Evolutionary conservation across 2,888 invertebrate genomes (phyloP), one percentile per base, ranked within the genome.

Genomic region (Quadroppia sp.): DNA sequence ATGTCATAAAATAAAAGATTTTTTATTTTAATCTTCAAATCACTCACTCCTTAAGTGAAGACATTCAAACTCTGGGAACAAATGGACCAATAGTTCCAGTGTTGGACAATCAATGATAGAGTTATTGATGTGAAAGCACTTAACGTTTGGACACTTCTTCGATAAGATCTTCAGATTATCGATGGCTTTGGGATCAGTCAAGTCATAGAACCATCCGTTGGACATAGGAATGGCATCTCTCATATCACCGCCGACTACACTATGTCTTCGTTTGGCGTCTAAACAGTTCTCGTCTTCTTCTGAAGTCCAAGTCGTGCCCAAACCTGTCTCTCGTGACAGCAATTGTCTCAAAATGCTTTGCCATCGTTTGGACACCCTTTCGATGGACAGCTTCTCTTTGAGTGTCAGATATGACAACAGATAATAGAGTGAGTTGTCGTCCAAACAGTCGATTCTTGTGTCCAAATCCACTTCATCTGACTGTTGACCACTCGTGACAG

Each of bases 41-140:
- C 13, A 11, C 2, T 36, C 36, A 64, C 64, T n/a, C 30, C 36
- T 64, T 4, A 64, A 20, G 30, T 64, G 64, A 64, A 64, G 64
- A 64, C 64, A 64, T n/a, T 64, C 36, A 13, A 64, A 40, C 15
- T 32, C 32, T 11, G 64, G 64, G 30, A 64, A 64, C 36, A 64
- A 15, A n/a, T 64, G n/a, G 1, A 64, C n/a, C 36, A 64, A 64
- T 30, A 36, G 32, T 17, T 36, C 20, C 13, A 64, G 20, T 17
- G 36, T 17, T 20, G 32, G 1, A 1, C 11, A 17, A 30, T 30
- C 32, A n/a, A 64, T 64, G 15, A 64, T 36, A 2, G 28, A 2
- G 40, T 64, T 32, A 64, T 36, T 64, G 11, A 64, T n/a, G 30
- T 64, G 64, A 20, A 64, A n/a, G n/a, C 64, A 64, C n/a, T 64